These are phyloP conservation scores for Iselma pallidipennis DNA, from an alignment of 2,888 invertebrate genomes.

Conservation along the genomic window DNA sequence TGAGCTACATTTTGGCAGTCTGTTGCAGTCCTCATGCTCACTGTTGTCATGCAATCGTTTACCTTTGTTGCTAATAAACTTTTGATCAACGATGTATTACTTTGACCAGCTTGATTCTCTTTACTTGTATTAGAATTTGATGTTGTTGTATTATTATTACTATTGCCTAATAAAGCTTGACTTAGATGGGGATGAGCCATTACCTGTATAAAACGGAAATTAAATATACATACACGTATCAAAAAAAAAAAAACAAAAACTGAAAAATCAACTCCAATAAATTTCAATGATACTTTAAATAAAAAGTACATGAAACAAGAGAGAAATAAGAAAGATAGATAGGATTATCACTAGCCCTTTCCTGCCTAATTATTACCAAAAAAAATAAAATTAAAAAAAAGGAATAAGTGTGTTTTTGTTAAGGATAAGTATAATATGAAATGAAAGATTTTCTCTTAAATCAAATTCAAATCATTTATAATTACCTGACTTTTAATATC, in stretches of 20 bases:
- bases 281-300: neutral
- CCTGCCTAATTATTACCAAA: constrained; percentile 7
- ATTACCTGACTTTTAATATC: constrained; percentile 64
- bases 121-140: constrained; percentile 38
- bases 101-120: constrained; percentile 51
- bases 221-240: neutral
- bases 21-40: constrained; percentile 56
- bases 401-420: neutral
- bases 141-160: constrained; percentile 18
- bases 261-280: neutral
- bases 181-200: constrained; percentile 66
- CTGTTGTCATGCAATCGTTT: constrained; percentile 62
- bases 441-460: constrained; percentile 11
- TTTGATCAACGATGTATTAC: constrained; percentile 85
- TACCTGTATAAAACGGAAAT: constrained; percentile 52
- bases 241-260: neutral
- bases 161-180: constrained; percentile 60
- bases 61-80: constrained; percentile 94
- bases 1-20: constrained; percentile 62
- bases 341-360: constrained; percentile 7
- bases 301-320: neutral
- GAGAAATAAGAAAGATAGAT: neutral
- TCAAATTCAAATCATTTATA: constrained; percentile 14
- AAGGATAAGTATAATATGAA: constrained; percentile 5
- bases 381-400: constrained; percentile 19